Base-by-base conservation (phyloP, 2,888 invertebrate species). In the Tipula confusa region DNA sequence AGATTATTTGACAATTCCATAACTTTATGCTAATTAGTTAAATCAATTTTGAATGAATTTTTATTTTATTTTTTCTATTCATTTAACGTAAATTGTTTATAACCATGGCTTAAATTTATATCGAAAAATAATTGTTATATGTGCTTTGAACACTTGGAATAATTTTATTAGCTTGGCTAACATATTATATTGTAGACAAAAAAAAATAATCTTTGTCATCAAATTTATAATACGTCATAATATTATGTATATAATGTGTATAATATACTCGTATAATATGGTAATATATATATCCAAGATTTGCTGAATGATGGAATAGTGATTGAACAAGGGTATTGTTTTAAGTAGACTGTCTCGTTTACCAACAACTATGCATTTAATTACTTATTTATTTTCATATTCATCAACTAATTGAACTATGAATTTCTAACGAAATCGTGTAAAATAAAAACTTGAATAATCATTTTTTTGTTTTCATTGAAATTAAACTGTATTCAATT, bases 151-250 rank as follows among this genome's bases (percentile, higher is more conserved):
- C 64, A 64, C 64, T 64, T 64, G 24, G 64, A 64, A 64, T 64
- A 64, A 64, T 9, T 64, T 64, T 11, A 64, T 64, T 64, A 64
- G 64, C 64, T 64, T 64, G 7, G n/a, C 7, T 64, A 64, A 24
- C 31, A 31, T 31, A 31, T 7, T 31, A 31, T 31, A 31, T n/a
- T n/a, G n/a, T n/a, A n/a, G n/a, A 64, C 9, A 64, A 9, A 64
- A 64, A 64, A 64, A 64, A 24, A 64, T 64, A 64, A 64, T 64
- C 64, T 64, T 64, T 64, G 64, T 64, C 64, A 64, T 64, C 64
- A 64, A 64, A 64, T 24, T 64, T 24, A 64, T 24, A 64, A 18
- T 64, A 64, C 64, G 64, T 64, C 64, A 64, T 64, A 24, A 24
- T 13, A 38, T 64, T 24, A 18, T 48, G 64, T 9, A 64, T 1